Percentiles rank a stretch among this genome's conserved stretches.
Evolutionary conservation across 2,888 invertebrate genomes (phyloP).

Genomic region (Tribolium freemani): DNA sequence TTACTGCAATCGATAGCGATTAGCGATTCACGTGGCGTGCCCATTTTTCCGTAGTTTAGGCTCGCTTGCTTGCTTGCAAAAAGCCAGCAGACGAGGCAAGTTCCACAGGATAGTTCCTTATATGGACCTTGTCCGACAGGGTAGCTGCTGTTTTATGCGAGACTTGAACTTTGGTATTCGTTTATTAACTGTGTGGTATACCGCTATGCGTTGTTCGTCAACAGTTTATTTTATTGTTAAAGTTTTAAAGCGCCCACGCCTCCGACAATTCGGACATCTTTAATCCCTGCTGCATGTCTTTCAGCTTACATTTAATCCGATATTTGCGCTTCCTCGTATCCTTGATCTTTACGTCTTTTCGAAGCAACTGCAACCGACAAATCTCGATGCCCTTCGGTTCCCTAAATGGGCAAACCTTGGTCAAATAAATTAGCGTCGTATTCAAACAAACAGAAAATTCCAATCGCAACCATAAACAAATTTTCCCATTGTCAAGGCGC

Average conservation of each 20-base stretch:
- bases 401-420: constrained; percentile 51
- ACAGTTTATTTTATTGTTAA: constrained; percentile 3
- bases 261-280: constrained; percentile 24
- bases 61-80: constrained; percentile 1
- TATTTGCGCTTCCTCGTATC: constrained; percentile 25
- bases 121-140: constrained; percentile 54
- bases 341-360: constrained; percentile 37
- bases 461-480: constrained; percentile 13
- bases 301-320: constrained; percentile 15
- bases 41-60: constrained; percentile 20
- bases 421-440: constrained; percentile 27
- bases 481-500: constrained; percentile 19
- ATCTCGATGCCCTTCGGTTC: constrained; percentile 45
- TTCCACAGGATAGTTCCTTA: constrained; percentile 51
- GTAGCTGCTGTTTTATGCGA: constrained; percentile 53
- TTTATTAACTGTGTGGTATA: constrained; percentile 49
- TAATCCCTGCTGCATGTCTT: constrained; percentile 19
- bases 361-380: constrained; percentile 18
- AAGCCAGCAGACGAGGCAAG: constrained; percentile 42
- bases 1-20: constrained; percentile 16
- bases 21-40: constrained; percentile 35
- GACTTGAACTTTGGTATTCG: constrained; percentile 55
- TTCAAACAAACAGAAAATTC: constrained; percentile 32
- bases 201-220: constrained; percentile 43
- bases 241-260: constrained; percentile 14